These are phyloP conservation scores for Fragum fragum DNA, from an alignment of 2,888 invertebrate genomes.

Conservation along the genomic window DNA sequence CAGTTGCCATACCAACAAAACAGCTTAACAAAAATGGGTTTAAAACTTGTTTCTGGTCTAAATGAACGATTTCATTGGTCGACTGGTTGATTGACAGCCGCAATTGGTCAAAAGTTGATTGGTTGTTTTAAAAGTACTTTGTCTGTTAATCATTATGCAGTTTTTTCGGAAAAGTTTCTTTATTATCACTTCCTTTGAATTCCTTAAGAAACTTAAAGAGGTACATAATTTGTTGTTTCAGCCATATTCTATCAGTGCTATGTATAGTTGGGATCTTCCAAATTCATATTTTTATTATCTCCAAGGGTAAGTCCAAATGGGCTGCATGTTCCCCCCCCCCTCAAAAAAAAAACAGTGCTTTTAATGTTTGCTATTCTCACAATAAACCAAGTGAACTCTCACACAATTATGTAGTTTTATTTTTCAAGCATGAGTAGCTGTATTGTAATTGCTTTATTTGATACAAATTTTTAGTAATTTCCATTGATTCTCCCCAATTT, in stretches of 20 bases:
- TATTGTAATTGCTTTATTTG: constrained; percentile 6
- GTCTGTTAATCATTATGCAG: too few species aligned
- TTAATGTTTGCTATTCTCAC: constrained; percentile 17
- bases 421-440: not conserved
- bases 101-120: too few species aligned
- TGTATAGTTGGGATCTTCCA: constrained; percentile 51
- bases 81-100: too few species aligned
- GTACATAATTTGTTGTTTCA: constrained; percentile 44
- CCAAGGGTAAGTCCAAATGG: constrained; percentile 34
- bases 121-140: too few species aligned
- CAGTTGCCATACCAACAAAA: too few species aligned
- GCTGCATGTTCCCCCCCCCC: constrained; percentile 28
- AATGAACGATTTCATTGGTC: too few species aligned
- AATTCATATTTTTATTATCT: not conserved
- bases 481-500: not conserved
- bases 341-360: not conserved
- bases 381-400: not conserved
- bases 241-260: constrained; percentile 66
- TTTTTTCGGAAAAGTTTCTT: too few species aligned
- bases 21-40: too few species aligned
- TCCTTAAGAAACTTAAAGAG: too few species aligned
- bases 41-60: too few species aligned
- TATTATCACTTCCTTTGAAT: too few species aligned
- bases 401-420: constrained; percentile 8
- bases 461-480: not conserved